Percentiles rank a stretch among this genome's conserved stretches.
phyloP scores from a whole-genome alignment of 2,888 invertebrate species.

The Eumacrocentrus americanus region DNA sequence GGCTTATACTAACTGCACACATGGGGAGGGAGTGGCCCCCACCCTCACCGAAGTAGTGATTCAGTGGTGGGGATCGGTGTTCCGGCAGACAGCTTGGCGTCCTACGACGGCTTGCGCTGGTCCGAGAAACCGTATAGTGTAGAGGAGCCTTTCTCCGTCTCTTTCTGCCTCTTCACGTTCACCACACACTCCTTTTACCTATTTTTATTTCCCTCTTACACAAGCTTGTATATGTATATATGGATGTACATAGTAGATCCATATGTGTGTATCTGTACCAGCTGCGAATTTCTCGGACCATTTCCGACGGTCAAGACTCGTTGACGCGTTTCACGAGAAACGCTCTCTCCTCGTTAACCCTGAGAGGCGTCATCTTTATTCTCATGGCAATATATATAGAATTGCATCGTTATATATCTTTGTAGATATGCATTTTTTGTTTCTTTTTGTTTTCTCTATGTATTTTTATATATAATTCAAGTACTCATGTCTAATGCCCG shows the following conservation, averaged over 20 bases:
- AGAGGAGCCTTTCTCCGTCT: constrained; percentile 32
- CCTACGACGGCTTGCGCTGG: constrained; percentile 54
- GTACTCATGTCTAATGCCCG: too few relatives aligned
- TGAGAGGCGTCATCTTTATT: constrained; percentile 13
- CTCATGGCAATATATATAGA: not conserved
- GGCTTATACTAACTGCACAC: constrained; percentile 1
- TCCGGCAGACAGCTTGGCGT: constrained; percentile 62
- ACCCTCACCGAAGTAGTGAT: constrained; percentile 23
- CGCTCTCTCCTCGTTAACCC: constrained; percentile 17
- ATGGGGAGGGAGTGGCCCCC: constrained; percentile 15
- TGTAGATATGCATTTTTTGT: not conserved
- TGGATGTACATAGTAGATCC: too few relatives aligned
- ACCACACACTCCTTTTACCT: not conserved
- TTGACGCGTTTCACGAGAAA: constrained; percentile 16
- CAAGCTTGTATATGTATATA: not conserved
- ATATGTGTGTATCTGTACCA: not conserved
- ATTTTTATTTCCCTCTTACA: constrained; percentile 5
- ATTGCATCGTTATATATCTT: not conserved
- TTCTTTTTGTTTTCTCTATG: not conserved
- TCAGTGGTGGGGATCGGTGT: constrained; percentile 43
- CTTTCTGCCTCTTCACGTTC: constrained; percentile 7
- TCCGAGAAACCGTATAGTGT: constrained; percentile 41
- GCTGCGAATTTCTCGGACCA: constrained; percentile 13
- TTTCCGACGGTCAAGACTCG: constrained; percentile 15
- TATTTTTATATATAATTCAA: too few relatives aligned